Percentiles rank a stretch among this genome's conserved stretches.
phyloP scores from a whole-genome alignment of 2,113 vertebrate genomes.

The Nesospiza acunhae region DNA sequence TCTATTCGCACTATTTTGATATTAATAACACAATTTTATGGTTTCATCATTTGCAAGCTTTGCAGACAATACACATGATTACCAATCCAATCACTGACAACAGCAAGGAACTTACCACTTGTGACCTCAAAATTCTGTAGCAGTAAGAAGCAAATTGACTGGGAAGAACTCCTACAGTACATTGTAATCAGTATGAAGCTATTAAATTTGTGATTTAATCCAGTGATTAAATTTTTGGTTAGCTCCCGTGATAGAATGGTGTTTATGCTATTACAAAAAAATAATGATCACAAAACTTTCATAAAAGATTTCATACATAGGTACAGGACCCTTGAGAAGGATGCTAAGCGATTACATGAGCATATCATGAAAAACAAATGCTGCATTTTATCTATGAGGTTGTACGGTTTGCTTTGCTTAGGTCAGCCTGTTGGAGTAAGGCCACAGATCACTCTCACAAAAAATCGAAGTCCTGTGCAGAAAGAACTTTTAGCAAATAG shows the following conservation, averaged over 20 bases:
- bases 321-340: neutral
- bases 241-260: neutral
- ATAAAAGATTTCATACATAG: neutral
- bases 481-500: neutral
- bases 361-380: fast-evolving
- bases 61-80: neutral
- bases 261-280: neutral
- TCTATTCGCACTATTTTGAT: neutral
- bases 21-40: neutral
- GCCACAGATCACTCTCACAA: neutral
- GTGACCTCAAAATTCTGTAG: neutral
- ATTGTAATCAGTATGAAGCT: neutral
- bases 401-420: neutral
- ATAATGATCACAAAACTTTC: fast-evolving
- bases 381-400: neutral
- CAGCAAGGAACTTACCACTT: neutral
- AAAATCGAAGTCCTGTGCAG: neutral
- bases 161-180: neutral
- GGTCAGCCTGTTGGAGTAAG: neutral
- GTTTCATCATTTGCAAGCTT: neutral
- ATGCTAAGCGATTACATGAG: neutral
- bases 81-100: neutral
- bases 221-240: neutral
- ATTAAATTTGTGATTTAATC: neutral
- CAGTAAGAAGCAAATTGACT: neutral